These are phyloP conservation scores for Thysanoteuthis rhombus DNA, from an alignment of 2,888 invertebrate genomes.

Conservation along the genomic window DNA sequence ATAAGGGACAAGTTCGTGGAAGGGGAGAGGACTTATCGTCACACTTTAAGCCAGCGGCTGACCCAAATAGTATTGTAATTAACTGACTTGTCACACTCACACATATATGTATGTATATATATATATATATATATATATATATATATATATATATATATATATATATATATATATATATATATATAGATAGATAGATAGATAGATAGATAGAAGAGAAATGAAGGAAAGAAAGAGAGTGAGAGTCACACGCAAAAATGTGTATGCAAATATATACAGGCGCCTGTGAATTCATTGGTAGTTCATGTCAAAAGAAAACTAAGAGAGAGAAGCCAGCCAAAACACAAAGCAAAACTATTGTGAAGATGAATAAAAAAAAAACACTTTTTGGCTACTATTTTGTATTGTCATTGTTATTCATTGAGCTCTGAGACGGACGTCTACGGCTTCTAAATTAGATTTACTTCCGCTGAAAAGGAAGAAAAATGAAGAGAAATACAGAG, in stretches of 20 bases:
- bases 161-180: too few species aligned
- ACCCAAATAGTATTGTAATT: background rate
- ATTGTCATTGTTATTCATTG: background rate
- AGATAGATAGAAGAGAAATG: too few species aligned
- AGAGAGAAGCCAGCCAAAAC: background rate
- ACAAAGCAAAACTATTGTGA: background rate
- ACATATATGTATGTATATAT: background rate
- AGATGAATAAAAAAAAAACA: background rate
- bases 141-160: too few species aligned
- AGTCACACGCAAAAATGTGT: too few species aligned
- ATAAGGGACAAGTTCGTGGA: background rate
- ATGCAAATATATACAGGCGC: background rate
- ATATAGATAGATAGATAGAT: too few species aligned
- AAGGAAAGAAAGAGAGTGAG: too few species aligned
- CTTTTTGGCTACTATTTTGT: background rate
- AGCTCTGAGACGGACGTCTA: background rate
- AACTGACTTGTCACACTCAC: background rate
- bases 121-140: background rate
- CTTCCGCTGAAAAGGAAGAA: background rate
- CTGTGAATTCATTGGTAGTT: background rate
- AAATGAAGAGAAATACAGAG: background rate
- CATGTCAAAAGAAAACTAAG: background rate
- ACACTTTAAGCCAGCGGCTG: slow-evolving; percentile 26
- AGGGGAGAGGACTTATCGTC: background rate
- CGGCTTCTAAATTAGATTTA: background rate